Evolutionary conservation across 1,140 invertebrate species (phyloP).

Genomic region (Monomorium pharaonis): DNA sequence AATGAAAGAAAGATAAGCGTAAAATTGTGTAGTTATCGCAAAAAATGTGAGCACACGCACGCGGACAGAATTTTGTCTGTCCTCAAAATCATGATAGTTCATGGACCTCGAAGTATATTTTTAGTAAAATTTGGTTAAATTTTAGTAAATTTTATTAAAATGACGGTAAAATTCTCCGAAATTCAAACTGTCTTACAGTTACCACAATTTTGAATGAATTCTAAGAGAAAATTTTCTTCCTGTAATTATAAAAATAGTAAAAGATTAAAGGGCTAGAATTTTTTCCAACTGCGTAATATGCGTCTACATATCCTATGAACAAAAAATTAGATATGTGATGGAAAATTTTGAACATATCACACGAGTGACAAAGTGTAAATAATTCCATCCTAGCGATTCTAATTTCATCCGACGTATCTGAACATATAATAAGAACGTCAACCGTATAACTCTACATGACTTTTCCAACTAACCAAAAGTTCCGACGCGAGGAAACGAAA

Average conservation of each 20-base stretch:
- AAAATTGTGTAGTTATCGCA: neutral
- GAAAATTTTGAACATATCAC: neutral
- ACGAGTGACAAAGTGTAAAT: neutral
- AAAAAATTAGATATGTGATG: neutral
- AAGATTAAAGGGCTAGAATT: neutral
- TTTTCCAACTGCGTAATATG: neutral
- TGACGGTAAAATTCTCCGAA: too few relatives aligned
- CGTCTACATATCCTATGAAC: neutral
- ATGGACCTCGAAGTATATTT: too few relatives aligned
- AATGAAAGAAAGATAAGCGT: neutral
- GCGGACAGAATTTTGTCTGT: too few relatives aligned
- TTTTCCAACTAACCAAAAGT: conserved; percentile 41
- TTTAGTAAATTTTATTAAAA: too few relatives aligned
- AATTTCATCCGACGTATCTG: neutral
- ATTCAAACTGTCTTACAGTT: too few relatives aligned
- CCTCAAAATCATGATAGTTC: too few relatives aligned
- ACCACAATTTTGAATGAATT: too few relatives aligned
- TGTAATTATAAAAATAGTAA: neutral
- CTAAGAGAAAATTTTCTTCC: too few relatives aligned
- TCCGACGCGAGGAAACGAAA: conserved; percentile 1
- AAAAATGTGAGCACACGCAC: neutral
- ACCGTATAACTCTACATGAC: conserved; percentile 17
- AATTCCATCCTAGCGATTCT: neutral
- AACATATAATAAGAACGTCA: neutral
- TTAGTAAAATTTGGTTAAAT: too few relatives aligned